These are phyloP conservation scores for Hyles euphorbiae DNA, from an alignment of 1,140 invertebrate species.

Conservation along the genomic window DNA sequence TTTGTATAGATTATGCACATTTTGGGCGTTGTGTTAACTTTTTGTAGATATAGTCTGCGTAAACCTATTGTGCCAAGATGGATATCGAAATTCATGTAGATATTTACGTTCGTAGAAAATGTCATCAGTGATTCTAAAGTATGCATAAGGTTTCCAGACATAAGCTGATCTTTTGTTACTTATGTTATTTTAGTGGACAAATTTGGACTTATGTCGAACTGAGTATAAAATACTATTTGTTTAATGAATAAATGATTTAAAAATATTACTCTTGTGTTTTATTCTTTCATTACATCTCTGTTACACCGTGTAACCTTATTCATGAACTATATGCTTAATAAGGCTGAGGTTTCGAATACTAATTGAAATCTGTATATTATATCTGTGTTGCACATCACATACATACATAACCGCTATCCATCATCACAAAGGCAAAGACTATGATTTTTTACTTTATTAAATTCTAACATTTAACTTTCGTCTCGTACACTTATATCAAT, in stretches of 20 bases:
- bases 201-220: conserved; percentile 62
- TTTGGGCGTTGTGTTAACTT: conserved; percentile 21
- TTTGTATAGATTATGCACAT: neutral
- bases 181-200: conserved; percentile 51
- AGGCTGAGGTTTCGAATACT: too few species aligned
- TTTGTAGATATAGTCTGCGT: conserved; percentile 22
- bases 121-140: conserved; percentile 20
- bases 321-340: too few species aligned
- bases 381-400: too few species aligned
- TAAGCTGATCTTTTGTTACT: conserved; percentile 33
- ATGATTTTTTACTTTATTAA: too few species aligned
- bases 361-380: too few species aligned
- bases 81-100: neutral
- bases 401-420: too few species aligned
- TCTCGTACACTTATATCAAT: too few species aligned
- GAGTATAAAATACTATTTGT: conserved; percentile 64
- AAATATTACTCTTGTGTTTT: conserved; percentile 29
- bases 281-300: neutral
- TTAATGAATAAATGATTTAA: conserved; percentile 61
- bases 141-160: conserved; percentile 24
- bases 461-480: too few species aligned
- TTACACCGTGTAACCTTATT: too few species aligned
- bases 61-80: conserved; percentile 8
- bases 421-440: too few species aligned
- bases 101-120: conserved; percentile 11